phyloP scores from a whole-genome alignment of 2,888 invertebrate genomes.

The Mycogona germanica region DNA sequence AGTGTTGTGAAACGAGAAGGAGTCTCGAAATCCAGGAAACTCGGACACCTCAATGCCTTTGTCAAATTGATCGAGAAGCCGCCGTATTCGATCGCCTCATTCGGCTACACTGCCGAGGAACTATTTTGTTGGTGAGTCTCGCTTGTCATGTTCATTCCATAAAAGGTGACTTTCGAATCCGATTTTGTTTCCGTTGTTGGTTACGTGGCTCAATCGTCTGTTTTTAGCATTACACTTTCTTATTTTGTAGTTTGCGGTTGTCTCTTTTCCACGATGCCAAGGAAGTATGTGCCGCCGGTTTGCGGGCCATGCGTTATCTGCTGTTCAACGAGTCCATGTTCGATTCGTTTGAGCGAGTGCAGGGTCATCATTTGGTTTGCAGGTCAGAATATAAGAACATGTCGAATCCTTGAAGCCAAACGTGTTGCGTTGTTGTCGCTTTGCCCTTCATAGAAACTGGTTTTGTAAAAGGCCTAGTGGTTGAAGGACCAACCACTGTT shows the following conservation, averaged over 20 bases:
- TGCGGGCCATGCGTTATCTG: constrained; percentile 75
- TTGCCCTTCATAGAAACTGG: too few relatives aligned
- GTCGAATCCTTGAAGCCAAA: neutral
- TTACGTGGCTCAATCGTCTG: neutral
- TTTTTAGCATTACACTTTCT: neutral
- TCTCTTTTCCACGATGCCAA: constrained; percentile 75
- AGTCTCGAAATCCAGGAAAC: constrained; percentile 60
- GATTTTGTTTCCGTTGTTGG: neutral
- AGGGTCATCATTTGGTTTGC: constrained; percentile 70
- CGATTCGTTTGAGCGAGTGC: constrained; percentile 60
- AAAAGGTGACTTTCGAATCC: neutral
- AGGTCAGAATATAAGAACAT: constrained; percentile 37
- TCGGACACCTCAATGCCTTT: constrained; percentile 78
- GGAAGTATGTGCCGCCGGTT: constrained; percentile 75
- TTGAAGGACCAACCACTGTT: neutral
- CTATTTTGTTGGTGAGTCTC: constrained; percentile 58
- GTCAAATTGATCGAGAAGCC: constrained; percentile 60
- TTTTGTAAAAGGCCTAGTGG: neutral
- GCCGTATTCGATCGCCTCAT: constrained; percentile 45
- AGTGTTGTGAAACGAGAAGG: constrained; percentile 48
- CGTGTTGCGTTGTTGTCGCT: too few relatives aligned
- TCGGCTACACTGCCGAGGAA: constrained; percentile 61
- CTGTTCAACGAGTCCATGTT: constrained; percentile 65
- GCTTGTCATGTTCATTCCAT: neutral
- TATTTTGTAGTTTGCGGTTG: constrained; percentile 58